A percentile compares a stretch with the other conserved stretches of the same genome.
These are phyloP conservation scores for Ceratotherium simum DNA, from an alignment of 2,113 vertebrate species.

Conservation along the genomic window DNA sequence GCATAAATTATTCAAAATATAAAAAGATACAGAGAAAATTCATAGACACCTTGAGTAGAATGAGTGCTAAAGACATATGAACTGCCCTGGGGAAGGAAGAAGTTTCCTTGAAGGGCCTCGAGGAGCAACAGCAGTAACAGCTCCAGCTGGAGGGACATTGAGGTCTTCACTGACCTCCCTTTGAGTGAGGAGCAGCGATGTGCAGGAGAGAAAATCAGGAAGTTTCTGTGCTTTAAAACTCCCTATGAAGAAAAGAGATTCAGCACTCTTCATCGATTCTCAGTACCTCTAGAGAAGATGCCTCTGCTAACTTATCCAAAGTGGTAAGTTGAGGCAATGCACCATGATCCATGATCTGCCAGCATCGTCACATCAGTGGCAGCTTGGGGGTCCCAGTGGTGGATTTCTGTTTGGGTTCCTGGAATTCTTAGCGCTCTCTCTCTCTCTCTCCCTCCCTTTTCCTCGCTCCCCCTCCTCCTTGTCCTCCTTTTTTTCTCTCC, in stretches of 20 bases:
- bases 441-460: neutral
- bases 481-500: neutral
- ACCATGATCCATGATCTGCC: neutral
- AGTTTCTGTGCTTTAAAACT: neutral
- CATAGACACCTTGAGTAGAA: slow-evolving; percentile 48
- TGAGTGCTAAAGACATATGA: neutral
- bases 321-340: neutral
- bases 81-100: neutral
- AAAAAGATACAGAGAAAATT: slow-evolving; percentile 44
- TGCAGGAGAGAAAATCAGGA: neutral
- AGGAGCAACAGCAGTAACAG: neutral
- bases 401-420: slow-evolving; percentile 13
- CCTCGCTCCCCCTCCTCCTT: neutral
- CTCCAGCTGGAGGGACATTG: neutral
- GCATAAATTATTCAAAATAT: slow-evolving; percentile 41
- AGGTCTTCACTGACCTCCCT: neutral
- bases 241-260: neutral
- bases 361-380: neutral
- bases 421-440: neutral
- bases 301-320: neutral
- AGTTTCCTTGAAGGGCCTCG: neutral
- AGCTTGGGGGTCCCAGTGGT: neutral
- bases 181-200: neutral
- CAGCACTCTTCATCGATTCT: neutral
- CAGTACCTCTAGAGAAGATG: neutral